Evolutionary conservation across 2,113 vertebrate genomes (phyloP).

Genomic region (Boulengeromyrus knoepffleri): DNA sequence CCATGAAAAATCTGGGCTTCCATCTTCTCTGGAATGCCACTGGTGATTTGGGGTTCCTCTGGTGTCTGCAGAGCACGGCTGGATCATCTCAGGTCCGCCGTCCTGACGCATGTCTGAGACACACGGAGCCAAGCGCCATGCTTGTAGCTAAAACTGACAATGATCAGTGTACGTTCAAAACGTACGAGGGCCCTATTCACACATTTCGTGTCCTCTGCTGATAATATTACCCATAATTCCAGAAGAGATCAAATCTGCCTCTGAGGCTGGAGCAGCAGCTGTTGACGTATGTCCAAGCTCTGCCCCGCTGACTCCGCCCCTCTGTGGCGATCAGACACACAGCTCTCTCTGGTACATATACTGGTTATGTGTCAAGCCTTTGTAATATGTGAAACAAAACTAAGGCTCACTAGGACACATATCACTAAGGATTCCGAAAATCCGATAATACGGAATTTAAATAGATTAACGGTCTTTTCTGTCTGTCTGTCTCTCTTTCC

Average conservation of each 20-base stretch:
- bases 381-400: background rate
- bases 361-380: background rate
- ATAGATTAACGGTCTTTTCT: background rate
- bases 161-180: background rate
- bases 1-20: background rate
- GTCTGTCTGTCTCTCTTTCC: conserved; percentile 13
- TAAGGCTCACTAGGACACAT: background rate
- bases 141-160: background rate
- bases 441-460: background rate
- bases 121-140: background rate
- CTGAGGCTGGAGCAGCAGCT: background rate
- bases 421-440: background rate
- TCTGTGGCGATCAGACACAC: background rate
- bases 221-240: background rate
- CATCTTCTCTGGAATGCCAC: background rate
- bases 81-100: background rate
- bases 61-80: background rate
- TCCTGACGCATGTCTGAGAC: background rate
- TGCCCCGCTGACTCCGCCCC: background rate
- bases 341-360: background rate
- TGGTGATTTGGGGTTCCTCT: background rate
- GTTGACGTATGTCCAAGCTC: background rate
- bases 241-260: background rate
- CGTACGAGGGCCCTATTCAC: background rate
- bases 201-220: background rate